phyloP scores from a whole-genome alignment of 2,888 invertebrate species.

The Steromphala cineraria region DNA sequence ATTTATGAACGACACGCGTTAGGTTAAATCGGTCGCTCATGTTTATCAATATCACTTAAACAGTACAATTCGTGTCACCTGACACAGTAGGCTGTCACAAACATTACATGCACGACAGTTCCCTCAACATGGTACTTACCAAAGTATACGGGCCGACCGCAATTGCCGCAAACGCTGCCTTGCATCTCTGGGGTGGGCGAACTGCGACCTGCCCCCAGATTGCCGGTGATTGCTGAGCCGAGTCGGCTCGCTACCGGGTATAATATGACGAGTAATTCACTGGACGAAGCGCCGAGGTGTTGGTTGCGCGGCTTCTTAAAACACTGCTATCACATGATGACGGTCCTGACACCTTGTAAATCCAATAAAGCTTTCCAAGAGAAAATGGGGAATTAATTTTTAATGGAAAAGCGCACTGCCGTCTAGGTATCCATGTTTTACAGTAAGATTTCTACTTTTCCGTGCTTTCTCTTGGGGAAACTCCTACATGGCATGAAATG shows the following conservation, averaged over 20 bases:
- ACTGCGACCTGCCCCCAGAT: constrained; percentile 11
- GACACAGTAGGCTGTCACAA: too few relatives aligned
- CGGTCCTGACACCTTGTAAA: not conserved
- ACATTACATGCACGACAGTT: too few relatives aligned
- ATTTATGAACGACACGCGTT: too few relatives aligned
- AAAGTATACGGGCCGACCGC: constrained; percentile 66
- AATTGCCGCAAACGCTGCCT: constrained; percentile 55
- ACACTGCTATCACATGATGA: not conserved
- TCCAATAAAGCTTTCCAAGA: not conserved
- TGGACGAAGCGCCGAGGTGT: not conserved
- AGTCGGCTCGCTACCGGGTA: not conserved
- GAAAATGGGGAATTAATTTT: not conserved
- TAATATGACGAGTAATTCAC: not conserved
- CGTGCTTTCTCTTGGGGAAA: not conserved
- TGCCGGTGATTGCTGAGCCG: not conserved
- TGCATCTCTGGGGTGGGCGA: constrained; percentile 24
- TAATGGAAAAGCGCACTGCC: not conserved
- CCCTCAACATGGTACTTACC: constrained; percentile 47
- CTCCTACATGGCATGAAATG: not conserved
- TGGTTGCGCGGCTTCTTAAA: not conserved
- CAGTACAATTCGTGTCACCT: too few relatives aligned
- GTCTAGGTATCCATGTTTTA: not conserved
- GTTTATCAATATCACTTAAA: too few relatives aligned
- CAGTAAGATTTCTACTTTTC: not conserved
- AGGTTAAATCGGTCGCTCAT: too few relatives aligned